phyloP scores from a whole-genome alignment of 2,797 vertebrate species.

The Danio albolineatus region DNA sequence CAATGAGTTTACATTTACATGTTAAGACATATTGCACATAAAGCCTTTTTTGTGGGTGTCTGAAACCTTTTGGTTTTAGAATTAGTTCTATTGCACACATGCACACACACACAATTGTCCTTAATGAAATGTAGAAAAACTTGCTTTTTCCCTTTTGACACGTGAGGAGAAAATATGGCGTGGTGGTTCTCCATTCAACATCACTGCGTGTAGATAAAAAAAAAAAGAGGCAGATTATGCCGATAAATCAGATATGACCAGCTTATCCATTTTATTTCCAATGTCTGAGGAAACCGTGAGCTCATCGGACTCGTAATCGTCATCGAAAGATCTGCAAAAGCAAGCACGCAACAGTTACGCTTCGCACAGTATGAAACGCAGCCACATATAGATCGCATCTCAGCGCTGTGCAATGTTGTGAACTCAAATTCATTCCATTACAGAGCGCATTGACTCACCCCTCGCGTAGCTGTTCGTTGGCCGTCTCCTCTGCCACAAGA shows the following conservation, averaged over 20 bases:
- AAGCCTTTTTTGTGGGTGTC: constrained; percentile 54
- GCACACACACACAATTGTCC: constrained; percentile 60
- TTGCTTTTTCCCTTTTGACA: constrained; percentile 61
- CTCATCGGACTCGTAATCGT: constrained; percentile 94
- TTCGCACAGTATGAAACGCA: neutral
- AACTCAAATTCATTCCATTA: constrained; percentile 18
- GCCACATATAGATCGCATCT: constrained; percentile 5
- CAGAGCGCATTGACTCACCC: constrained; percentile 77
- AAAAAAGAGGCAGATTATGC: constrained; percentile 72
- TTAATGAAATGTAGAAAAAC: constrained; percentile 74
- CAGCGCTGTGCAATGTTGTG: neutral
- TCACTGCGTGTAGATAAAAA: constrained; percentile 52
- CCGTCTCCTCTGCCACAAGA: constrained; percentile 95
- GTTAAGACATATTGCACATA: constrained; percentile 76
- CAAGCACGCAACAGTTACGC: constrained; percentile 36
- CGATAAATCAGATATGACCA: constrained; percentile 89
- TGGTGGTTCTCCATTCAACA: constrained; percentile 37
- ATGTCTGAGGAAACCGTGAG: constrained; percentile 86
- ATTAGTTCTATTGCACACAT: constrained; percentile 73
- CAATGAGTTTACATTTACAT: constrained; percentile 53
- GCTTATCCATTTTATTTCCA: constrained; percentile 91
- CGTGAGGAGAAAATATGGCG: constrained; percentile 59
- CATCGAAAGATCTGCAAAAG: constrained; percentile 92
- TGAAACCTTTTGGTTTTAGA: constrained; percentile 61
- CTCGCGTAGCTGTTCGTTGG: constrained; percentile 93